phyloP scores from a whole-genome alignment of 2,888 invertebrate species.

The Venusia cambrica region DNA sequence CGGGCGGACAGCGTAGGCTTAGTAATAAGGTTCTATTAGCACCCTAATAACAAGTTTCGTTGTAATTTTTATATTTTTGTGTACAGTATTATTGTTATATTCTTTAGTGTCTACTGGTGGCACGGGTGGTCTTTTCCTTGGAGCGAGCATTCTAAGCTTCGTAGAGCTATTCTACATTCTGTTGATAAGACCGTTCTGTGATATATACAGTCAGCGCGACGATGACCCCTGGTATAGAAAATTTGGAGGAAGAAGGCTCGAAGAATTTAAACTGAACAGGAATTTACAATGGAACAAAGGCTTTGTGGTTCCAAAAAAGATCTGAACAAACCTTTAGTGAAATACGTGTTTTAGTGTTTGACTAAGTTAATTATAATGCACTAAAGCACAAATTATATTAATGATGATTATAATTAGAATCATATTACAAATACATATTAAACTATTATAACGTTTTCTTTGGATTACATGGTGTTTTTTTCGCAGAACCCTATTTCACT shows the following conservation, averaged over 20 bases:
- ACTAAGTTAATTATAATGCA: neutral
- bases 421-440: too few species aligned
- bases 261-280: slow-evolving; percentile 55
- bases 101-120: slow-evolving; percentile 84
- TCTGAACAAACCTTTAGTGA: slow-evolving; percentile 7
- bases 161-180: slow-evolving; percentile 83
- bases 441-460: too few species aligned
- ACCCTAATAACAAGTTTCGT: too few species aligned
- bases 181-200: slow-evolving; percentile 67
- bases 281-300: slow-evolving; percentile 52
- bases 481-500: too few species aligned
- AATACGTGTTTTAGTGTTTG: neutral
- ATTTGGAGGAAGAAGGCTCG: slow-evolving; percentile 54
- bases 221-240: slow-evolving; percentile 67
- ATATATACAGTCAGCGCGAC: slow-evolving; percentile 65
- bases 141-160: slow-evolving; percentile 84
- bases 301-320: too few species aligned
- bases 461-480: too few species aligned
- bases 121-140: slow-evolving; percentile 83
- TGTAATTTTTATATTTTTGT: too few species aligned
- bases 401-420: too few species aligned
- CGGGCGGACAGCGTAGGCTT: too few species aligned
- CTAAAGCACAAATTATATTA: neutral
- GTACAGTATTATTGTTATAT: too few species aligned
- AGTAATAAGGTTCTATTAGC: too few species aligned